Evolutionary conservation across 2,797 vertebrate species (phyloP).

Genomic region (Adelosebastes latens): DNA sequence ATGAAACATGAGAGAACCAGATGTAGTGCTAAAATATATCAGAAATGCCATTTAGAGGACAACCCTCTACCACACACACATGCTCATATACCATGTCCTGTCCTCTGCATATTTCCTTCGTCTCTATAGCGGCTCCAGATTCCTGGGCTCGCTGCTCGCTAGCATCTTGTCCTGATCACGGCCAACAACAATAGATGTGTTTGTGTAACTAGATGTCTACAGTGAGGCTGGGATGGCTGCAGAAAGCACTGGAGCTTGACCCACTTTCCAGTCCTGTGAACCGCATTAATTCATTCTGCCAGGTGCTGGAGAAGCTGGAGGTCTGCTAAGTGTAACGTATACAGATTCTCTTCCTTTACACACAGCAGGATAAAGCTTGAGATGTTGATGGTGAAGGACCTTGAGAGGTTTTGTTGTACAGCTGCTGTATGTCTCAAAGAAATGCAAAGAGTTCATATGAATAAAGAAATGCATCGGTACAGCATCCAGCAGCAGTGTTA

Average conservation of each 20-base stretch:
- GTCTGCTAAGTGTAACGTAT: conserved; percentile 12
- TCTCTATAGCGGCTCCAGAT: conserved; percentile 36
- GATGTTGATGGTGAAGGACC: not conserved
- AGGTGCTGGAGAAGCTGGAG: conserved; percentile 41
- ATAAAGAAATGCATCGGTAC: not conserved
- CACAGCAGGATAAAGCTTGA: not conserved
- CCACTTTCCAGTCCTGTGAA: conserved; percentile 66
- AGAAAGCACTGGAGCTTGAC: conserved; percentile 50
- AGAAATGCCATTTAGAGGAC: not conserved
- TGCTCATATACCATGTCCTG: not conserved
- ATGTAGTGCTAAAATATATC: not conserved
- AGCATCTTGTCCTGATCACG: conserved; percentile 24
- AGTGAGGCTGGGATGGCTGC: conserved; percentile 40
- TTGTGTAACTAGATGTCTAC: conserved; percentile 51
- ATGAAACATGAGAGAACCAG: not conserved
- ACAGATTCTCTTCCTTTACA: not conserved
- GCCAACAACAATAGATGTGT: conserved; percentile 53
- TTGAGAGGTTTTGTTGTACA: not conserved
- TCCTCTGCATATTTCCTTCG: conserved; percentile 9
- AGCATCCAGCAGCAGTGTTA: not conserved
- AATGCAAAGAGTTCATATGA: not conserved
- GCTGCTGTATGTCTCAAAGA: not conserved
- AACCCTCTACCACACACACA: not conserved
- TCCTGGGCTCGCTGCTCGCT: conserved; percentile 7
- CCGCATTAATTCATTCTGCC: conserved; percentile 42